Evolutionary conservation across 2,888 invertebrate species (phyloP).

Genomic region (Corbicula japonica): DNA sequence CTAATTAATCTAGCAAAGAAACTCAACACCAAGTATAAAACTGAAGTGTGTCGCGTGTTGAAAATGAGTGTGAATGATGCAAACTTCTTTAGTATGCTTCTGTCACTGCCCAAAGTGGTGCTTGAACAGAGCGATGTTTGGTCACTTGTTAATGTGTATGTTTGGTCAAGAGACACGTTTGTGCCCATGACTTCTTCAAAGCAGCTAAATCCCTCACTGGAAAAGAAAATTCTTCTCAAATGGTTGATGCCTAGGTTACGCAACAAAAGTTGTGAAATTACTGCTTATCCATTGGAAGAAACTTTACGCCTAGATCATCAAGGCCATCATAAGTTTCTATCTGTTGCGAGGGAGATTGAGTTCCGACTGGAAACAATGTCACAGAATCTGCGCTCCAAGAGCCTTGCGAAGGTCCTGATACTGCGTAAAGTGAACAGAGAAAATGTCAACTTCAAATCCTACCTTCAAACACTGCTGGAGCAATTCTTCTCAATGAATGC

Average conservation of each 20-base stretch:
- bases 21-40: slow-evolving; percentile 28
- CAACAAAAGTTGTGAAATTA: slow-evolving; percentile 35
- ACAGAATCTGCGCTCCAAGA: slow-evolving; percentile 24
- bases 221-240: slow-evolving; percentile 40
- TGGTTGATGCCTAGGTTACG: slow-evolving; percentile 38
- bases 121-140: slow-evolving; percentile 22
- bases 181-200: slow-evolving; percentile 3
- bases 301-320: slow-evolving; percentile 23
- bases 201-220: slow-evolving; percentile 7
- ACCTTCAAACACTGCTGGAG: slow-evolving; percentile 30
- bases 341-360: slow-evolving; percentile 32
- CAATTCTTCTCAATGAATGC: slow-evolving; percentile 31
- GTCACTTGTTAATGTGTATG: slow-evolving; percentile 35
- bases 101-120: slow-evolving; percentile 35
- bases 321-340: slow-evolving; percentile 10
- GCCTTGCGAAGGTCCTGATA: slow-evolving; percentile 41
- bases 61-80: background rate
- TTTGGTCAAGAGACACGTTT: slow-evolving; percentile 36
- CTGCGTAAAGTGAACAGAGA: slow-evolving; percentile 39
- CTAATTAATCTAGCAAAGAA: slow-evolving; percentile 32
- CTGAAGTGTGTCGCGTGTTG: slow-evolving; percentile 33
- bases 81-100: slow-evolving; percentile 23
- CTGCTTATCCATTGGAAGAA: slow-evolving; percentile 38
- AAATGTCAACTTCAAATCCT: slow-evolving; percentile 41
- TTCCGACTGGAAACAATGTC: slow-evolving; percentile 41